These are phyloP conservation scores for Cyprinodon brontotheroides DNA, from an alignment of 2,113 vertebrate species.

Conservation along the genomic window DNA sequence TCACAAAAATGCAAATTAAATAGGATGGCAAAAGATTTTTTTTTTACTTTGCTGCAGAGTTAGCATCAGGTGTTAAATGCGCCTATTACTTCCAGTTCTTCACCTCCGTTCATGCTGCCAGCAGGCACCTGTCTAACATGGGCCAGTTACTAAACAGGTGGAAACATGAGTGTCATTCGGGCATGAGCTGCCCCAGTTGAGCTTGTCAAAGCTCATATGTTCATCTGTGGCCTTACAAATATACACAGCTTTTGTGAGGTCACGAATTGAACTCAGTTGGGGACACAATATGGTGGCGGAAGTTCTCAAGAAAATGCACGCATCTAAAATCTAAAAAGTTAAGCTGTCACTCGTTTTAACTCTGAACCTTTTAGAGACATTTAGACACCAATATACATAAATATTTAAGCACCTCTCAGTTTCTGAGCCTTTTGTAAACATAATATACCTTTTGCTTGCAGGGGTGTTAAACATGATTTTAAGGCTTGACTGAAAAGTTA, in stretches of 20 bases:
- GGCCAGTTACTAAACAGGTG: conserved; percentile 68
- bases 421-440: no score
- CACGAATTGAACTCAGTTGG: conserved; percentile 2
- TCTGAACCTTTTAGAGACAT: background rate
- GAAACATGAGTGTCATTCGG: conserved; percentile 47
- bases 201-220: conserved; percentile 36
- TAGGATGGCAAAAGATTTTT: conserved; percentile 5
- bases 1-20: background rate
- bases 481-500: no score
- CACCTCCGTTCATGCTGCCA: conserved; percentile 24
- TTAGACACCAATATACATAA: background rate
- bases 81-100: conserved; percentile 57
- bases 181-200: conserved; percentile 53
- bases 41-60: conserved; percentile 5
- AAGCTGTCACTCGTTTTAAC: background rate
- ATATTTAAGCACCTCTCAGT: background rate
- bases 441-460: no score
- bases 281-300: background rate
- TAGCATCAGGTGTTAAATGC: conserved; percentile 62
- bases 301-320: background rate
- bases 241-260: conserved; percentile 24
- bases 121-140: conserved; percentile 52
- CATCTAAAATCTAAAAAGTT: background rate
- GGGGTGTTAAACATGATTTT: no score
- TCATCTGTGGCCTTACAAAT: conserved; percentile 47